These are phyloP conservation scores for Chloroclystis v-ata DNA, from an alignment of 2,888 invertebrate species.

Conservation along the genomic window DNA sequence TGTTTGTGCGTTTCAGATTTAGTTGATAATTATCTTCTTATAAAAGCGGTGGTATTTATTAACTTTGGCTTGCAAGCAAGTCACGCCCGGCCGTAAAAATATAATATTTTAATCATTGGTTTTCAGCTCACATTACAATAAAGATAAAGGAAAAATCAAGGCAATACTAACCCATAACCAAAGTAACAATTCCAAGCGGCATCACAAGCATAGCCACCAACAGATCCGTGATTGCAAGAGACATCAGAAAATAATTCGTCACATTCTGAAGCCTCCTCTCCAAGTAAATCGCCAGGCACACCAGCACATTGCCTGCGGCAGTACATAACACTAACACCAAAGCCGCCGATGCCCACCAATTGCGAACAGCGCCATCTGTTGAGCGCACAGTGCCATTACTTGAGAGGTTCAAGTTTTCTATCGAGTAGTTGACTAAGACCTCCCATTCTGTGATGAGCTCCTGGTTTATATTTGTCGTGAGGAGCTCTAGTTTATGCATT, in stretches of 20 bases:
- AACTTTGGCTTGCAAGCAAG: too few relatives aligned
- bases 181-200: conserved; percentile 92
- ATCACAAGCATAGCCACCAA: conserved; percentile 96
- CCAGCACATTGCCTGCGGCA: conserved; percentile 94
- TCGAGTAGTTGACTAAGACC: conserved; percentile 34
- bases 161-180: conserved; percentile 86
- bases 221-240: conserved; percentile 95
- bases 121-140: too few relatives aligned
- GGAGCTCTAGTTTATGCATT: conserved; percentile 58
- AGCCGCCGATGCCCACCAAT: conserved; percentile 91
- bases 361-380: conserved; percentile 57
- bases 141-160: background rate
- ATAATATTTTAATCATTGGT: too few relatives aligned
- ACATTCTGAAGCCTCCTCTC: conserved; percentile 96
- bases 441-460: conserved; percentile 35
- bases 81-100: too few relatives aligned
- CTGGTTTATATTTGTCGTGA: conserved; percentile 27
- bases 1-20: too few relatives aligned
- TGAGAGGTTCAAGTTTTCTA: conserved; percentile 37
- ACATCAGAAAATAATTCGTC: conserved; percentile 98
- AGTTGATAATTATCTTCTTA: too few relatives aligned
- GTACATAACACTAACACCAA: conserved; percentile 89
- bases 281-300: conserved; percentile 94
- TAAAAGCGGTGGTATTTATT: too few relatives aligned
- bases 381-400: conserved; percentile 34